phyloP scores from a whole-genome alignment of 2,888 invertebrate species.

The Pardosa pseudoannulata region DNA sequence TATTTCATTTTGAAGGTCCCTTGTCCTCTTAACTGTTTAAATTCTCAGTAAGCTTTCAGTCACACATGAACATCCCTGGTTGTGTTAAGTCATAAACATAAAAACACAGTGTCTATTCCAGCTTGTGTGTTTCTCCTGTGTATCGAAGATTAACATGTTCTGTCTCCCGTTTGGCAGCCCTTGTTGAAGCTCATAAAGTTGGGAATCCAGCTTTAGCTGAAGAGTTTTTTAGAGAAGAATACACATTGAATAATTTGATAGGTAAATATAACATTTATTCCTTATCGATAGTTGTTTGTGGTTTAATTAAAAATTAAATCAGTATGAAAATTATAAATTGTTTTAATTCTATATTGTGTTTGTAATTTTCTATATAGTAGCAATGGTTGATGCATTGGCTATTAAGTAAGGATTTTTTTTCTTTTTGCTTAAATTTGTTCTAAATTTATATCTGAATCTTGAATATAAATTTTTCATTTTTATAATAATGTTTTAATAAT shows the following conservation, averaged over 20 bases:
- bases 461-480: not conserved
- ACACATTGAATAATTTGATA: slow-evolving; percentile 89
- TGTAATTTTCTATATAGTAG: not conserved
- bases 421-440: not conserved
- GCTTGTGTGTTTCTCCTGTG: slow-evolving; percentile 65
- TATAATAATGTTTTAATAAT: not conserved
- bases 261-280: slow-evolving; percentile 78
- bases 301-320: no score
- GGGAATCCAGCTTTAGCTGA: slow-evolving; percentile 81
- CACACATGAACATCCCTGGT: not conserved
- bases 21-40: no score
- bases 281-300: no score
- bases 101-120: slow-evolving; percentile 63
- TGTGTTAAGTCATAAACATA: not conserved
- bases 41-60: not conserved
- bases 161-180: slow-evolving; percentile 77
- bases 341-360: not conserved
- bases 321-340: no score
- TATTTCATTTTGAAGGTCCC: no score
- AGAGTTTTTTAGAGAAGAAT: slow-evolving; percentile 91
- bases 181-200: slow-evolving; percentile 83
- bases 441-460: not conserved
- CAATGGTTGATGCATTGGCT: not conserved
- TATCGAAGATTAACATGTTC: slow-evolving; percentile 70
- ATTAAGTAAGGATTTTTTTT: not conserved